Percentiles rank a stretch among this genome's conserved stretches.
These are phyloP conservation scores for Acromyrmex echinatior DNA, from an alignment of 1,140 invertebrate species.

Conservation along the genomic window DNA sequence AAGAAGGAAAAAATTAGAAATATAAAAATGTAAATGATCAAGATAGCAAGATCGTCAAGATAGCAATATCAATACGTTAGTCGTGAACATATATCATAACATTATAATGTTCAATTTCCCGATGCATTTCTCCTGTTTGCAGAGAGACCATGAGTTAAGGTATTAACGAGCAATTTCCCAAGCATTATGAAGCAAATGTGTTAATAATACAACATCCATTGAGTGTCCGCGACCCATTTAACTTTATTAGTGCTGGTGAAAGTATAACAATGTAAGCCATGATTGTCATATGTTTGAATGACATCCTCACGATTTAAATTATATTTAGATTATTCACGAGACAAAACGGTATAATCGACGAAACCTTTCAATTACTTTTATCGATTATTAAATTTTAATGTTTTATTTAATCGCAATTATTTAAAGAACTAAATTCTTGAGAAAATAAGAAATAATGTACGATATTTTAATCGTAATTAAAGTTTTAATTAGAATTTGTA, in stretches of 20 bases:
- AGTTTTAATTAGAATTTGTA: conserved; percentile 21
- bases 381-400: background rate
- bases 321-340: background rate
- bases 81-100: background rate
- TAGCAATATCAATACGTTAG: background rate
- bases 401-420: conserved; percentile 11
- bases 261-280: background rate
- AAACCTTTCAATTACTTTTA: conserved; percentile 3
- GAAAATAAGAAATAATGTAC: background rate
- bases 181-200: conserved; percentile 18
- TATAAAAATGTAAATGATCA: background rate
- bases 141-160: conserved; percentile 30
- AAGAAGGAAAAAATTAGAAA: background rate
- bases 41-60: background rate
- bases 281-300: background rate
- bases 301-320: conserved; percentile 31
- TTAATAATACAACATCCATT: conserved; percentile 30
- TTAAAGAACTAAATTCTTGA: background rate
- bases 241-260: background rate
- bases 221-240: background rate
- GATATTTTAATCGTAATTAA: background rate
- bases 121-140: background rate
- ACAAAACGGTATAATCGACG: background rate
- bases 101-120: background rate
- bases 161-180: conserved; percentile 50